Percentiles rank a stretch among this genome's conserved stretches.
These are phyloP conservation scores for Microctenopoma lineatum DNA, from an alignment of 2,797 vertebrate species.

Conservation along the genomic window DNA sequence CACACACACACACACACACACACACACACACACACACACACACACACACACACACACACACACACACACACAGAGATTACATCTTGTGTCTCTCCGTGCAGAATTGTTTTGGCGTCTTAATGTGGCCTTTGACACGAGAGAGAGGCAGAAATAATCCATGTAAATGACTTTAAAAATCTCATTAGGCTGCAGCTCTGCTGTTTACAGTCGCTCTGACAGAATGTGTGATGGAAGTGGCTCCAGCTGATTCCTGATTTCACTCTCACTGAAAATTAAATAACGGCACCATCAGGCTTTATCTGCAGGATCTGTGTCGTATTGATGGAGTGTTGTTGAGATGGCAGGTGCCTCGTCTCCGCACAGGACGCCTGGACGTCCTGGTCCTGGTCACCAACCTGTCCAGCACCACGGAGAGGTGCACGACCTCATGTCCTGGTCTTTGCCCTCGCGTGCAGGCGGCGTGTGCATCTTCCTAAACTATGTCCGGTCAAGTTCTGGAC, in stretches of 20 bases:
- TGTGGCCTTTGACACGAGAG: constrained; percentile 55
- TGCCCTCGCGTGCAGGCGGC: too few species aligned
- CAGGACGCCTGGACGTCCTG: too few species aligned
- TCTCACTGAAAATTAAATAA: neutral
- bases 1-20: too few species aligned
- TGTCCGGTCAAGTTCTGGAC: too few species aligned
- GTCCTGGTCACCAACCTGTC: too few species aligned
- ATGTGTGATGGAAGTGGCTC: neutral
- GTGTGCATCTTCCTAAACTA: too few species aligned
- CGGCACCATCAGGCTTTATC: neutral
- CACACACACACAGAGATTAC: constrained; percentile 3
- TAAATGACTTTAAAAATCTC: constrained; percentile 66
- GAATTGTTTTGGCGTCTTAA: constrained; percentile 61
- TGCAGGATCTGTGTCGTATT: neutral
- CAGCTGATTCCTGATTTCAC: neutral
- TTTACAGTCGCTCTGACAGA: neutral
- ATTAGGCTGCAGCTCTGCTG: constrained; percentile 50
- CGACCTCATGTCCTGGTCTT: too few species aligned
- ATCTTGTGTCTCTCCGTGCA: constrained; percentile 43
- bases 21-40: too few species aligned
- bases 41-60: neutral
- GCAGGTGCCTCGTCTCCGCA: too few species aligned
- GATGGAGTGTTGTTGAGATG: too few species aligned
- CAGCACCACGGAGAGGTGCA: too few species aligned
- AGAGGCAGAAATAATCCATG: constrained; percentile 62